Base-by-base conservation (phyloP, 2,888 invertebrate species). In the Candidula unifasciata region DNA sequence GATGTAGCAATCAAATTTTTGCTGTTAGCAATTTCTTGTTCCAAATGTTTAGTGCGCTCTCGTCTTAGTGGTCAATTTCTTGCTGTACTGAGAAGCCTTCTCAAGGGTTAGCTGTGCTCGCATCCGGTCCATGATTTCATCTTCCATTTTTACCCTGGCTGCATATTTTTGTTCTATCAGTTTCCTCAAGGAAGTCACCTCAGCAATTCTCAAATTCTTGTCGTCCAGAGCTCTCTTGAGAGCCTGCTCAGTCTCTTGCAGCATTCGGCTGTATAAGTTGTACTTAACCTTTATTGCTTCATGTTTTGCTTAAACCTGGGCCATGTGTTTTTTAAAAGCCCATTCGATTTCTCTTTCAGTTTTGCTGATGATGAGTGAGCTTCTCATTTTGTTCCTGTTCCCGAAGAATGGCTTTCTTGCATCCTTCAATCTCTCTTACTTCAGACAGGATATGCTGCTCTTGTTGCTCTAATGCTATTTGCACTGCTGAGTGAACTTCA, bases 311-410 rank as follows among this genome's bases (percentile, higher is more conserved):
- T 91, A 90, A 85, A 92, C 92, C 84, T 89, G 89, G 8, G 86
- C 87, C 82, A 93, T 86, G 86, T 91, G 90, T 85, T 93, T 93
- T 88, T 90, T 92, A 24, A n/a, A n/a, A n/a, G 92, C 90, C 3
- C 91, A 90, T 71, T 92, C 92, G 69, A 93, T 92, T 87, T 93
- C 94, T n/a, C 90, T 87, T 84, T 94, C 93, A 3, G 93, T 92
- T 86, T 93, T 93, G 87, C 91, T 91, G 37, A 93, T 87, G 64
- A 94, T 92, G 35, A 92, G 86, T 24, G 82, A 93, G 89, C 87
- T 93, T 93, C 88, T 94, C 94, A 87, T 94, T 94, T 87, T 91
- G 90, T 85, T 93, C 93, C 86, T 94, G 94, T 83, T 94, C 94
- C 80, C 92, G 91, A 76, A 89, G 89, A 37, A 93, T 93, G 13